A percentile compares a stretch with the other conserved stretches of the same genome.
Conservation (phyloP, 2,113 vertebrate species). For the Parus major region DNA sequence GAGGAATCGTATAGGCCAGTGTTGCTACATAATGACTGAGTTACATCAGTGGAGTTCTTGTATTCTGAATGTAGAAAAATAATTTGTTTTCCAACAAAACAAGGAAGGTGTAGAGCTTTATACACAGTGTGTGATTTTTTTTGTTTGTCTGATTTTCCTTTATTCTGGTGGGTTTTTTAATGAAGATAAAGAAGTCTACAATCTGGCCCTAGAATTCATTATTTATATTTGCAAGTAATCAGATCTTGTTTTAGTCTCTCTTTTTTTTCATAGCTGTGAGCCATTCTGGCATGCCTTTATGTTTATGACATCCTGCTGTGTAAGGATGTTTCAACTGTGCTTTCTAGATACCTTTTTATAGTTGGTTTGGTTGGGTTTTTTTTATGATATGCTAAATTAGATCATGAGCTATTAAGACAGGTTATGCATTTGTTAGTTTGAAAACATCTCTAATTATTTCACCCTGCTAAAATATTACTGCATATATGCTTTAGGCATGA, state of each 20-base stretch:
- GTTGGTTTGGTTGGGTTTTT: not conserved
- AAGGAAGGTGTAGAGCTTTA: not conserved
- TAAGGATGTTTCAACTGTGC: constrained; percentile 59
- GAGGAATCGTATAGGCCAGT: not conserved
- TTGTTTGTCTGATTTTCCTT: not conserved
- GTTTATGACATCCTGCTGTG: constrained; percentile 72
- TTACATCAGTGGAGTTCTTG: not conserved
- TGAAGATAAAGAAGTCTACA: constrained; percentile 45
- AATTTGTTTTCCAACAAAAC: not conserved
- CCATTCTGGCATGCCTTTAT: constrained; percentile 64
- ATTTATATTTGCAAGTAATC: constrained; percentile 64
- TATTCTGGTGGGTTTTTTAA: constrained; percentile 1
- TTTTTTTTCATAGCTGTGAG: constrained; percentile 41
- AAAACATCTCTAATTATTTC: constrained; percentile 72
- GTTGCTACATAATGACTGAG: not conserved
- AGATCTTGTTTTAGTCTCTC: constrained; percentile 50
- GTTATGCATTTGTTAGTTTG: constrained; percentile 65
- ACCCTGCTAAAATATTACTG: constrained; percentile 60
- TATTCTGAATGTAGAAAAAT: not conserved
- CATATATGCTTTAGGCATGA: constrained; percentile 50
- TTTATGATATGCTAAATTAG: constrained; percentile 63
- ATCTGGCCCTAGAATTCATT: constrained; percentile 59
- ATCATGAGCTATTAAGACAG: constrained; percentile 64
- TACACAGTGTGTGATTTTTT: not conserved
- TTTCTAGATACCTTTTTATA: constrained; percentile 69